Conservation (phyloP, 2,113 vertebrate species). For the Orthonyx spaldingii region DNA sequence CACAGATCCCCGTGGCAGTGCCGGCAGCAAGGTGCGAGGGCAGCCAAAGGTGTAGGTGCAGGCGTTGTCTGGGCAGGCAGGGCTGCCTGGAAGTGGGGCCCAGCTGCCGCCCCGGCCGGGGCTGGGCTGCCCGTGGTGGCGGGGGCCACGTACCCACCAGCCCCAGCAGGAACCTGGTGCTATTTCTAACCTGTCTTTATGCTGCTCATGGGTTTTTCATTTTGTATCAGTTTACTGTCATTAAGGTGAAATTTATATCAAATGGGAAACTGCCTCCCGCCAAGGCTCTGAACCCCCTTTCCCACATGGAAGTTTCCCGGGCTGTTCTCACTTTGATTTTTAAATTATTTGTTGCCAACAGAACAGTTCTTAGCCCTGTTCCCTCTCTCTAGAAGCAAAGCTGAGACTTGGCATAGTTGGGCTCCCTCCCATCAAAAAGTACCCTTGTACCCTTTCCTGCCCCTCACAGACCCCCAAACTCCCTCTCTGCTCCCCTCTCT, state of each 20-base stretch:
- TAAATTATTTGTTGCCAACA: slow-evolving; percentile 39
- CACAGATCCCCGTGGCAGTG: not conserved
- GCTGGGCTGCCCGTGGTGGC: not conserved
- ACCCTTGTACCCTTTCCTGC: not conserved
- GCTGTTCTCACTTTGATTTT: slow-evolving; percentile 5
- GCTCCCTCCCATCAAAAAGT: not conserved
- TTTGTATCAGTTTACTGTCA: not conserved
- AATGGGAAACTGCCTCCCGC: not conserved
- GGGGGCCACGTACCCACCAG: not conserved
- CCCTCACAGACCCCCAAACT: too few relatives aligned
- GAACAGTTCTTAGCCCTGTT: not conserved
- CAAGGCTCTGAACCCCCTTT: not conserved
- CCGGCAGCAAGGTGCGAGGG: not conserved
- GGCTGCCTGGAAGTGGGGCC: not conserved
- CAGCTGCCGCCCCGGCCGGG: fast-evolving
- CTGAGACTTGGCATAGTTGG: not conserved
- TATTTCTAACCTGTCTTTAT: slow-evolving; percentile 62
- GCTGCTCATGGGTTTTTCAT: slow-evolving; percentile 45
- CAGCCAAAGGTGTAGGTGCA: not conserved
- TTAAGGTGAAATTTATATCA: slow-evolving; percentile 64
- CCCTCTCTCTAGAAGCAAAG: not conserved
- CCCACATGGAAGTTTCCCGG: not conserved
- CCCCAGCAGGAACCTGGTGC: slow-evolving; percentile 68
- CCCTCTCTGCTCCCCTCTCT: not conserved
- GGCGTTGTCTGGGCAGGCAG: not conserved